Evolutionary conservation across 2,113 vertebrate genomes (phyloP), one percentile per base, ranked within the genome.

Genomic region (Dunckerocampus dactyliophorus): DNA sequence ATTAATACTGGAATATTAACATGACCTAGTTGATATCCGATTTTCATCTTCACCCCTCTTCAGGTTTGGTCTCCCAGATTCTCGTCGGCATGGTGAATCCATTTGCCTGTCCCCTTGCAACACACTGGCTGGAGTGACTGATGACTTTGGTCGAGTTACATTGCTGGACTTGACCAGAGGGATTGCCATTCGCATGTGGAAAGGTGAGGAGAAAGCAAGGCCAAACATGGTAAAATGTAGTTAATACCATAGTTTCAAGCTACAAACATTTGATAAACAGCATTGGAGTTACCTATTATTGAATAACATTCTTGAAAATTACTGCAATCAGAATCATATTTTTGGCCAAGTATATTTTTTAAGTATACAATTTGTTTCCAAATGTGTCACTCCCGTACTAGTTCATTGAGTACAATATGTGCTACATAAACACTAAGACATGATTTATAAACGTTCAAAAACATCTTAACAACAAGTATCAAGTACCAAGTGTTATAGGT

Each of bases 1-100:
- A 7, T 62, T 21, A 4, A 53, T 28, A 16, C 14, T 13, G 9
- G 4, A 34, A 34, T 34, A n/a, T 42, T 20, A 49, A 16, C 10
- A 15, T 37, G 11, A 34, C 15, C 47, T 53, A 42, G 21, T 22
- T 48, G 8, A 24, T 47, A 8, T 17, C 7, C 12, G 14, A n/a
- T 56, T 42, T 12, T 47, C 5, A 56, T 42, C 1, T 0, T 52
- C 12, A 7, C 28, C 57, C 16, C 17, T 7, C 8, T 56, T 39
- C 62, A 98, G 96, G 71, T 98, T 96, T 84, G 97, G 97, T 50
- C 91, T 99, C 69, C 96, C 97, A 0, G 97, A 99, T 88, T 98
- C 97, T 6, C 92, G 96, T 48, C 95, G 96, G 2, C 95, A 92
- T 0, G 97, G 97, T 2, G 97, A 97, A 74, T 92, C 93, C 34